Conservation (phyloP, 1,140 invertebrate species). For the Magallana gigas region DNA sequence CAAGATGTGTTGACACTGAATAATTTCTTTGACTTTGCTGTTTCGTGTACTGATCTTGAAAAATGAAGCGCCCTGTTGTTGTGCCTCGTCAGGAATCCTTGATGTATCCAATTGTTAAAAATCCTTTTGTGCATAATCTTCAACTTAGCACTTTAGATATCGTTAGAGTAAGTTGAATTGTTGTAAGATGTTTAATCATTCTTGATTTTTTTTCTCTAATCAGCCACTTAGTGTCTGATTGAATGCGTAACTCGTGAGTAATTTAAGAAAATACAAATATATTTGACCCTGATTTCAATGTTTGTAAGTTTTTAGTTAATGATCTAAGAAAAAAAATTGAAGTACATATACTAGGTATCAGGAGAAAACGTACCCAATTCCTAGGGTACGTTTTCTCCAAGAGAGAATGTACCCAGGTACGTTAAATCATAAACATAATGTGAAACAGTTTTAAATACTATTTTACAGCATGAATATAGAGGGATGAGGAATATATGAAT, state of each 20-base stretch:
- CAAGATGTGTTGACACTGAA: conserved; percentile 3
- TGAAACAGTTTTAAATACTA: no score
- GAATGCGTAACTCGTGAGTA: neutral
- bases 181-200: neutral
- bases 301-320: no score
- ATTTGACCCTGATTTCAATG: no score
- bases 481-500: no score
- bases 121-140: conserved; percentile 73
- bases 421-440: no score
- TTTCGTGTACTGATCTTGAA: conserved; percentile 11
- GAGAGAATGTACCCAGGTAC: no score
- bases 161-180: conserved; percentile 61
- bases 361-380: no score
- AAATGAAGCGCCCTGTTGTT: conserved; percentile 64
- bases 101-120: conserved; percentile 64
- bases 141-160: conserved; percentile 65
- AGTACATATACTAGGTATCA: no score
- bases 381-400: no score
- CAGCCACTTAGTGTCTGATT: neutral
- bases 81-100: conserved; percentile 69
- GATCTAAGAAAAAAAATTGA: no score
- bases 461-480: no score
- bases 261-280: no score
- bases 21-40: neutral
- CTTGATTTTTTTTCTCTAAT: neutral